Evolutionary conservation across 2,888 invertebrate genomes (phyloP), one percentile per base, ranked within the genome.

Genomic region (Campoplex capitator): DNA sequence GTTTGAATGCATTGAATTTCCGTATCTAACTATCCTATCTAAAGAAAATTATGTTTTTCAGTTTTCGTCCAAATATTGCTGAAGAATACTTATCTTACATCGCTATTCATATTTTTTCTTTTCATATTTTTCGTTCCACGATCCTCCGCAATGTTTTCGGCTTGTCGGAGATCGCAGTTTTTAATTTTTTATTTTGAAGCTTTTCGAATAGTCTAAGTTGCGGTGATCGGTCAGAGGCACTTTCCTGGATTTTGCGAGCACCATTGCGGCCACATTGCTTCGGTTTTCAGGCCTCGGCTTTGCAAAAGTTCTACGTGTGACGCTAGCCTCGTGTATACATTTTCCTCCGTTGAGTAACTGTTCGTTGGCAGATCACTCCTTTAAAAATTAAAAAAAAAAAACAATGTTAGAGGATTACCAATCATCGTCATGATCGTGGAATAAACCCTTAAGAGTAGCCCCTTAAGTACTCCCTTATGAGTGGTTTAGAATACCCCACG

Each of bases 261-360:
- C 97, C 97, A 97, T 88, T 96, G 95, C 28, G 97, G 97, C 97
- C 97, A 97, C 91, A 97, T 95, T 35, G 97, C 96, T 90, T 97
- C 97, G 0, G 97, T 96, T 51, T 95, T 95, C 67, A 97, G 93
- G 0, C 97, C 97, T 70, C 96, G 95, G 28, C 95, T 95, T 35
- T 96, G 94, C 83, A 97, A 94, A 45, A 97, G 95, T 89, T 97
- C 95, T 86, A 97, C 95, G 89, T 97, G 97, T 85, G 96, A 96
- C 91, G 96, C 96, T 84, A 97, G 94, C 71, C 97, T 95, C 81
- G 96, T 95, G 94, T 97, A 97, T 18, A 97, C 97, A 90, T 96
- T 96, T 89, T 95, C 95, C 56, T 96, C 96, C 90, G 96, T 96
- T 89, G 91, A 91, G 76, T 92, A 93, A 51, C 93, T 92, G 76